A percentile compares a stretch with the other conserved stretches of the same genome.
phyloP scores from a whole-genome alignment of 2,113 vertebrate species.

The Puntigrus tetrazona region DNA sequence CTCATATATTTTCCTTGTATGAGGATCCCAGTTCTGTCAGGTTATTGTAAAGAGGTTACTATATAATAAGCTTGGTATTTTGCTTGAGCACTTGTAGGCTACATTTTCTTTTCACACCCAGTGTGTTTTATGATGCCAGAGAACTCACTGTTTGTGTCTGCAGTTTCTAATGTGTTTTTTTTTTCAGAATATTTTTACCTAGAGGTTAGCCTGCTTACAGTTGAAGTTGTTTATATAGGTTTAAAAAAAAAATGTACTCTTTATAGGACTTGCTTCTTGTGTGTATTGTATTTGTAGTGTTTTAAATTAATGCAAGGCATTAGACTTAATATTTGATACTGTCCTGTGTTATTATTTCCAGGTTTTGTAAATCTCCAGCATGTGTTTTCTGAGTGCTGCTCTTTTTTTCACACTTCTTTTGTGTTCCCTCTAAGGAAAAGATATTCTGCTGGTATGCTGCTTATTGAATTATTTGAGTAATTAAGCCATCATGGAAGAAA shows the following conservation, averaged over 20 bases:
- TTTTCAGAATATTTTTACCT: background rate
- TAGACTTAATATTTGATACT: background rate
- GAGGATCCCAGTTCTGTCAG: constrained; percentile 16
- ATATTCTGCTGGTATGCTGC: constrained; percentile 20
- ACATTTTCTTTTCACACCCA: background rate
- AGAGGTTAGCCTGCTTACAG: background rate
- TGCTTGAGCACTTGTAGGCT: background rate
- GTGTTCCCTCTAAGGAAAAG: constrained; percentile 35
- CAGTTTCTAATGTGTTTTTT: background rate
- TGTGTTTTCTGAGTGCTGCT: constrained; percentile 1
- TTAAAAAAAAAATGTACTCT: background rate
- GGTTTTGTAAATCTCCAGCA: background rate
- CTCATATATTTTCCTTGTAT: constrained; percentile 9
- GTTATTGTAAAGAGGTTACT: constrained; percentile 8
- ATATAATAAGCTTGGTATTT: constrained; percentile 28
- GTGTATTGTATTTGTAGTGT: background rate
- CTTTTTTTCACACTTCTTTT: constrained; percentile 20
- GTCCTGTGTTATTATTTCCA: background rate
- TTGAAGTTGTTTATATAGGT: background rate
- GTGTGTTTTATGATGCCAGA: background rate
- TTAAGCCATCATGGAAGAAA: constrained; percentile 36
- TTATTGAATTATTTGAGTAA: constrained; percentile 51
- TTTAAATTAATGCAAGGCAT: background rate
- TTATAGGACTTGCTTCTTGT: background rate
- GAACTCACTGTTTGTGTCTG: background rate